phyloP scores from a whole-genome alignment of 2,888 invertebrate species.

The Chelonus formosanus region DNA sequence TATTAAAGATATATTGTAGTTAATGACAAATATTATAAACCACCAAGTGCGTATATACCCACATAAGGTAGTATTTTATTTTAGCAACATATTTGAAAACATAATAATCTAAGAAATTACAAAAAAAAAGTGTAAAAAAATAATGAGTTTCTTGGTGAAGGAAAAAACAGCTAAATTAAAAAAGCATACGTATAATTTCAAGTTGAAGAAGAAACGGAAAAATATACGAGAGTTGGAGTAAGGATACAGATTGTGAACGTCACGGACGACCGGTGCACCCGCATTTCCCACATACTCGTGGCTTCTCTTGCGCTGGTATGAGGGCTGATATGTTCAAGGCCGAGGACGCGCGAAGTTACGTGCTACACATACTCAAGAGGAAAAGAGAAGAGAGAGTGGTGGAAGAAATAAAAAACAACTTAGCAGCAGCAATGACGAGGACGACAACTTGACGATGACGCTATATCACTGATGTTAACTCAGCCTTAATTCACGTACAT shows the following conservation, averaged over 20 bases:
- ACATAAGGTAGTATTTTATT: too few relatives aligned
- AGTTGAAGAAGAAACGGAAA: conserved; percentile 16
- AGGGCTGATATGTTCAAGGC: conserved; percentile 53
- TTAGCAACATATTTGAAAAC: too few relatives aligned
- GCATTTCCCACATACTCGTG: conserved; percentile 55
- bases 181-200: background rate
- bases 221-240: conserved; percentile 26
- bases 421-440: conserved; percentile 11
- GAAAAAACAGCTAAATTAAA: background rate
- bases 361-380: conserved; percentile 46
- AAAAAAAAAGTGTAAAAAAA: too few relatives aligned
- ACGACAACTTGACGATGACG: conserved; percentile 14
- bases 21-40: too few relatives aligned
- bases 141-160: too few relatives aligned
- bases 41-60: too few relatives aligned
- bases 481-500: background rate
- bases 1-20: too few relatives aligned
- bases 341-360: conserved; percentile 52
- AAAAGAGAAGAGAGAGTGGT: background rate
- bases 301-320: conserved; percentile 38
- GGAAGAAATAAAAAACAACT: background rate
- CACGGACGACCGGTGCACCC: conserved; percentile 59
- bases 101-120: too few relatives aligned
- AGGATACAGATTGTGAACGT: conserved; percentile 48
- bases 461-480: background rate